Evolutionary conservation across 2,888 invertebrate species (phyloP).

Genomic region (Ernsta delagoae): DNA sequence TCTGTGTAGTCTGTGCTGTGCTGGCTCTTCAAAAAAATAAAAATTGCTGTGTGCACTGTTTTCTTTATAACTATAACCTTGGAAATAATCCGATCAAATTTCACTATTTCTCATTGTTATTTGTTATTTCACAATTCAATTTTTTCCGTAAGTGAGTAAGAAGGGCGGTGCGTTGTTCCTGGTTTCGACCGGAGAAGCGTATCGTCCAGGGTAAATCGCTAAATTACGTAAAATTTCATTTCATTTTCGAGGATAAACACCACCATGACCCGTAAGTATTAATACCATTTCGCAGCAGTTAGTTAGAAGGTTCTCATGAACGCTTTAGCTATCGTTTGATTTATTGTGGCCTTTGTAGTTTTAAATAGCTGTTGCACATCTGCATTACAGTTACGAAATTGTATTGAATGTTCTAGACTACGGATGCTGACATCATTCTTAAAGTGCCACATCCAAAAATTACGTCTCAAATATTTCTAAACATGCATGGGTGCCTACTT

Average conservation of each 20-base stretch:
- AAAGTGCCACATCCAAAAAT: constrained; percentile 8
- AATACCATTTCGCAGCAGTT: not conserved
- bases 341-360: not conserved
- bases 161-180: constrained; percentile 83
- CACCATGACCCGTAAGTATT: constrained; percentile 80
- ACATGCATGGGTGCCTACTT: no score
- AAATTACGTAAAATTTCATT: constrained; percentile 46
- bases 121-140: not conserved
- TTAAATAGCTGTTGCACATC: not conserved
- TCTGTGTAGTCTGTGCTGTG: no score
- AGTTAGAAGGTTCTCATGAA: not conserved
- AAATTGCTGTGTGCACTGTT: no score
- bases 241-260: constrained; percentile 51
- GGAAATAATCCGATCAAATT: not conserved
- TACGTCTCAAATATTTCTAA: not conserved
- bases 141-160: constrained; percentile 63
- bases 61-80: no score
- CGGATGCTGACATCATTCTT: constrained; percentile 11
- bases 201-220: constrained; percentile 72
- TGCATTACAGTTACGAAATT: not conserved
- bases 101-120: not conserved
- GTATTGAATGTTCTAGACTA: constrained; percentile 3
- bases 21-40: no score
- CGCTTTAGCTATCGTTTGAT: not conserved
- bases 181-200: constrained; percentile 84